Percentiles rank a stretch among this genome's conserved stretches.
phyloP scores from a whole-genome alignment of 1,140 invertebrate genomes.

The Rhagoletis zephyria region DNA sequence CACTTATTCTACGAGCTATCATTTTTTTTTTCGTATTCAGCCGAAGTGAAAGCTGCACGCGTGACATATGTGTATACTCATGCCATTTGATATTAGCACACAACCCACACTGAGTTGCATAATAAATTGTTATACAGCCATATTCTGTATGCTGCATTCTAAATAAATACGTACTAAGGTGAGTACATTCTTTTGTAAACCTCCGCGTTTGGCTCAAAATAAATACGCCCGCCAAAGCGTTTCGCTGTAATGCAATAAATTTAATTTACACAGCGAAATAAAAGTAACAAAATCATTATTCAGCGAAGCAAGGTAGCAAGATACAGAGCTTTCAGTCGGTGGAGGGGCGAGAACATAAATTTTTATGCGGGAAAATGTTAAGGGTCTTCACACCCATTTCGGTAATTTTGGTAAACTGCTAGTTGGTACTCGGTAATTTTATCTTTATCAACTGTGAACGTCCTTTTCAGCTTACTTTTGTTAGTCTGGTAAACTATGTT shows the following conservation, averaged over 20 bases:
- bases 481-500: no score
- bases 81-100: background rate
- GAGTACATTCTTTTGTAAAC: background rate
- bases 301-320: background rate
- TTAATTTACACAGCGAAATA: constrained; percentile 70
- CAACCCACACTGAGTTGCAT: background rate
- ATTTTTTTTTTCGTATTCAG: constrained; percentile 41
- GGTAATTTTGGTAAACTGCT: no score
- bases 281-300: constrained; percentile 54
- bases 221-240: constrained; percentile 36
- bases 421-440: no score
- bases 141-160: background rate
- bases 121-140: constrained; percentile 26
- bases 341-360: no score
- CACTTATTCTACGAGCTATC: constrained; percentile 34
- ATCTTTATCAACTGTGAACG: no score
- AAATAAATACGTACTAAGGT: background rate
- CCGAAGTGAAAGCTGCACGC: constrained; percentile 60
- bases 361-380: no score
- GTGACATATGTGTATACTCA: background rate
- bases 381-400: no score
- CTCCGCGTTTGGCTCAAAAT: constrained; percentile 52
- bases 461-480: no score
- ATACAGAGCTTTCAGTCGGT: no score
- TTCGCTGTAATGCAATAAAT: constrained; percentile 70